Percentiles rank a stretch among this genome's conserved stretches.
phyloP scores from a whole-genome alignment of 2,113 vertebrate genomes.

The Octodon degus region DNA sequence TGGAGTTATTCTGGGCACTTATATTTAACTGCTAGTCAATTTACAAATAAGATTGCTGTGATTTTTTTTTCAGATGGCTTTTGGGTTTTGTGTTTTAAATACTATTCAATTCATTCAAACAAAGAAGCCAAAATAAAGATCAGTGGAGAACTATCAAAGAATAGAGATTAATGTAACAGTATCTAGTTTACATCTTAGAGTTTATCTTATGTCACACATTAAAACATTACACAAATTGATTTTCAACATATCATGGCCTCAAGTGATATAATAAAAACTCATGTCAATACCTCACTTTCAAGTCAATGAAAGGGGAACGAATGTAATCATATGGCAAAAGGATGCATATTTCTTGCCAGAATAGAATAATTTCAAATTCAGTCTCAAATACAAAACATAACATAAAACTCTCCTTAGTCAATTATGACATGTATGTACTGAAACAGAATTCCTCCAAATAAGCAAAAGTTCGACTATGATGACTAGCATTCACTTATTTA shows the following conservation, averaged over 20 bases:
- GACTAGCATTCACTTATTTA: not conserved
- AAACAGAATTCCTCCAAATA: not conserved
- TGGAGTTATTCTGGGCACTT: not conserved
- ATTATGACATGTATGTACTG: not conserved
- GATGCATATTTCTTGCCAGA: not conserved
- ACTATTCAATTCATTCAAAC: not conserved
- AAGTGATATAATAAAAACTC: not conserved
- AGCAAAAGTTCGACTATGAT: not conserved
- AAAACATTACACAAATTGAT: not conserved
- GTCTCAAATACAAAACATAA: not conserved
- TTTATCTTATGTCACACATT: not conserved
- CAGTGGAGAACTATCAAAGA: not conserved
- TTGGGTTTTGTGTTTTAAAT: not conserved
- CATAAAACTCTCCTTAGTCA: not conserved
- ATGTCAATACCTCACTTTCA: not conserved
- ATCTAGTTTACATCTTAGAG: not conserved
- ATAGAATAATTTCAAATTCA: not conserved
- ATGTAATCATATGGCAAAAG: not conserved
- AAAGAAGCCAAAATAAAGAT: not conserved
- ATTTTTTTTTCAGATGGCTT: not conserved
- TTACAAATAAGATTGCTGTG: not conserved
- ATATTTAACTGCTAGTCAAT: not conserved
- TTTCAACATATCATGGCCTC: not conserved
- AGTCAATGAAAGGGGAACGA: not conserved
- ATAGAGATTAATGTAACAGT: not conserved